A percentile compares a stretch with the other conserved stretches of the same genome.
phyloP scores from a whole-genome alignment of 2,113 vertebrate genomes.

The Pollimyrus isidori region DNA sequence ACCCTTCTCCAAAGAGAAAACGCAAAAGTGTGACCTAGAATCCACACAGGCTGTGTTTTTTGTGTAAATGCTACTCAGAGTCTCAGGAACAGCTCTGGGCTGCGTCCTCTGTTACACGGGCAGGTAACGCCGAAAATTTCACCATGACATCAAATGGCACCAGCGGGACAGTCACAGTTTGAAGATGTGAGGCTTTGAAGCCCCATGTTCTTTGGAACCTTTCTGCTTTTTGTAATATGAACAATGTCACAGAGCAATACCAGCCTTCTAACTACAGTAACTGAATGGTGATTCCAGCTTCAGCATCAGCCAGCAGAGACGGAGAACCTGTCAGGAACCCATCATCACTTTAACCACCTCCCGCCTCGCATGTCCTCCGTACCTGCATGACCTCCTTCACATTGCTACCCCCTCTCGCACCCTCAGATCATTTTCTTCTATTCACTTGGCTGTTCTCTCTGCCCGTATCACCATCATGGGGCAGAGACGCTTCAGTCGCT shows the following conservation, averaged over 20 bases:
- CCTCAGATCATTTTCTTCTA: no score
- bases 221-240: neutral
- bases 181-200: neutral
- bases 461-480: no score
- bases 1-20: neutral
- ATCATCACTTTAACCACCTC: neutral
- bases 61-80: neutral
- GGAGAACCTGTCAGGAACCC: neutral
- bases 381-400: no score
- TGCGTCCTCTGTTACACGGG: neutral
- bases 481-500: no score
- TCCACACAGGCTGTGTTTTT: neutral
- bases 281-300: neutral
- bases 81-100: neutral
- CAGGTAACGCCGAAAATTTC: neutral
- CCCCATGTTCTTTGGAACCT: neutral
- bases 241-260: neutral
- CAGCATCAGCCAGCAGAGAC: neutral
- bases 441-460: no score
- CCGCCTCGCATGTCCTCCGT: neutral
- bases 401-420: no score
- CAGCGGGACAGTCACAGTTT: neutral
- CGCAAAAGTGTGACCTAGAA: conserved; percentile 5
- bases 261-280: neutral
- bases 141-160: neutral